Conservation (phyloP, 1,140 invertebrate species). For the Halesus radiatus region DNA sequence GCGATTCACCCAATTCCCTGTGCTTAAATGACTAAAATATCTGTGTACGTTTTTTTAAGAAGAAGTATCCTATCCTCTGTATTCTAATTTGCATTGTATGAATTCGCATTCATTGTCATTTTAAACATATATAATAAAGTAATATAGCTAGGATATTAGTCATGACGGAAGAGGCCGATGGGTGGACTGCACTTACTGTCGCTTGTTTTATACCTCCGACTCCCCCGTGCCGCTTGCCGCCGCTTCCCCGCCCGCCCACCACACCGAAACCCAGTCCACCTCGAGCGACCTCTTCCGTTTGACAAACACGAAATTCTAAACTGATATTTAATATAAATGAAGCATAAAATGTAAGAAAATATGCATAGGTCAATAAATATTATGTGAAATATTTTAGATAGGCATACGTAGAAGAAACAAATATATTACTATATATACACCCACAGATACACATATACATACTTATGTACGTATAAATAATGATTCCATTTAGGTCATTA, state of each 20-base stretch:
- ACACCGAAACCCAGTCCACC: conserved; percentile 7
- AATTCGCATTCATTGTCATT: conserved; percentile 56
- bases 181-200: not conserved
- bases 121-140: conserved; percentile 47
- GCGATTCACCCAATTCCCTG: not conserved
- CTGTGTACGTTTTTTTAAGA: conserved; percentile 22
- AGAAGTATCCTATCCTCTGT: conserved; percentile 44
- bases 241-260: not conserved
- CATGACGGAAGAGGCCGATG: conserved; percentile 39
- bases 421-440: conserved; percentile 54
- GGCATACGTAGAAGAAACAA: conserved; percentile 53
- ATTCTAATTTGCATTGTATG: conserved; percentile 54
- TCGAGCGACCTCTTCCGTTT: conserved; percentile 41
- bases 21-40: conserved; percentile 1
- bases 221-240: not conserved
- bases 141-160: conserved; percentile 52
- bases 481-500: not conserved
- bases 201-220: not conserved
- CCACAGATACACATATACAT: conserved; percentile 31
- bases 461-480: conserved; percentile 36
- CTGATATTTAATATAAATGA: conserved; percentile 58
- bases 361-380: conserved; percentile 41
- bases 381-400: conserved; percentile 56
- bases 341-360: conserved; percentile 44
- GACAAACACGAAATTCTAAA: conserved; percentile 58